Conservation (phyloP, 2,797 vertebrate species). For the Chelidonichthys spinosus region DNA sequence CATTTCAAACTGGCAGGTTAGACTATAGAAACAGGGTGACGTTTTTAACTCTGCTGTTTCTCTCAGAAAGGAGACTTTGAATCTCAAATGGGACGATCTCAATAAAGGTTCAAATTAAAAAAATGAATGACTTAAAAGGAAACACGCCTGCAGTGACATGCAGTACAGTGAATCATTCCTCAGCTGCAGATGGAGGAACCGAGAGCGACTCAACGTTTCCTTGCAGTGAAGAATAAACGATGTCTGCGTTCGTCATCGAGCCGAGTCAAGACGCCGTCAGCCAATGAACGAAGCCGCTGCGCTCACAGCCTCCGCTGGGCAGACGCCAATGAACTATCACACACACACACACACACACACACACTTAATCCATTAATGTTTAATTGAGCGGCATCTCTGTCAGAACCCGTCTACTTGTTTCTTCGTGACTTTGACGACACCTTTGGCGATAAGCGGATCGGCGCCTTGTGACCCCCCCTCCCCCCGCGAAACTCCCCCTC, state of each 20-base stretch:
- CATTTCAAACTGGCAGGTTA: too few species aligned
- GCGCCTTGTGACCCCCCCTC: background rate
- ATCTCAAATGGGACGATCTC: too few species aligned
- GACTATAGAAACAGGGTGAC: too few species aligned
- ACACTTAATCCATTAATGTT: conserved; percentile 53
- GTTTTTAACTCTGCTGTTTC: too few species aligned
- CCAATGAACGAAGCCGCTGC: conserved; percentile 26
- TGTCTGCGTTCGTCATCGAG: conserved; percentile 34
- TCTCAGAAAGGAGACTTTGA: too few species aligned
- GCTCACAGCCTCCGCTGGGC: conserved; percentile 25
- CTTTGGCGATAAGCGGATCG: conserved; percentile 12
- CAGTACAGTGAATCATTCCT: too few species aligned
- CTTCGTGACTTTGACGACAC: conserved; percentile 29
- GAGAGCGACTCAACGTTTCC: conserved; percentile 15
- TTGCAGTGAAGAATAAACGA: conserved; percentile 49
- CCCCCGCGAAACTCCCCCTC: background rate
- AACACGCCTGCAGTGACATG: too few species aligned
- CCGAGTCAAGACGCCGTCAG: conserved; percentile 23
- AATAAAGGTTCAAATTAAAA: too few species aligned
- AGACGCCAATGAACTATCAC: conserved; percentile 40
- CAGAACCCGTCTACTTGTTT: conserved; percentile 14
- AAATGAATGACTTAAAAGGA: too few species aligned
- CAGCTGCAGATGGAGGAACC: background rate
- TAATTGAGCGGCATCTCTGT: conserved; percentile 40
- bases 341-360: conserved; percentile 41